phyloP scores from a whole-genome alignment of 2,888 invertebrate genomes.

The Brachyptera risi region DNA sequence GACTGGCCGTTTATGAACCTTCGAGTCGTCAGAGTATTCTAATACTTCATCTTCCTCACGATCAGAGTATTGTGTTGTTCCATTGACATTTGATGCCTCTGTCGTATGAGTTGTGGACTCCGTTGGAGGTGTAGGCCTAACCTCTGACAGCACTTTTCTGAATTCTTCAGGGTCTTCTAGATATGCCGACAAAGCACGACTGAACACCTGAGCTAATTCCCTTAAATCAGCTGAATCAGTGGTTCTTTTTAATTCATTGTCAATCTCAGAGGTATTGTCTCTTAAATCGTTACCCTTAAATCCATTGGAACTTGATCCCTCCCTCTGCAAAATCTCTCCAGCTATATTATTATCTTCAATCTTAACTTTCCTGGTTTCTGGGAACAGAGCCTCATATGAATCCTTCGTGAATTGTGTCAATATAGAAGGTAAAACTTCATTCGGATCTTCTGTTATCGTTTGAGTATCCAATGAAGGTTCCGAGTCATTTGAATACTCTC shows the following conservation, averaged over 20 bases:
- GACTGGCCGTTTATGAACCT: slow-evolving; percentile 37
- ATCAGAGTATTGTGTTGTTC: slow-evolving; percentile 52
- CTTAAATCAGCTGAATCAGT: slow-evolving; percentile 47
- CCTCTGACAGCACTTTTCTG: slow-evolving; percentile 68
- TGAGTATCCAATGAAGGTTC: slow-evolving; percentile 20
- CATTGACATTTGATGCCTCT: slow-evolving; percentile 41
- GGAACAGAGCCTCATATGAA: slow-evolving; percentile 53
- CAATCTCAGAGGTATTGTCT: not conserved
- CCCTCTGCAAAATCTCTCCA: slow-evolving; percentile 6
- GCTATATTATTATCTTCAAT: not conserved
- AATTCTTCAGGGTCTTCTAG: slow-evolving; percentile 79
- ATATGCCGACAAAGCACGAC: slow-evolving; percentile 76
- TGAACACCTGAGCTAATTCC: slow-evolving; percentile 79
- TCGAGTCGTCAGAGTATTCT: slow-evolving; percentile 68
- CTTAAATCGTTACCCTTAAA: slow-evolving; percentile 17
- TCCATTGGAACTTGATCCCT: slow-evolving; percentile 8
- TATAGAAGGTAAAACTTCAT: slow-evolving; percentile 51
- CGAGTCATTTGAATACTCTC: slow-evolving; percentile 30
- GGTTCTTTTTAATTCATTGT: not conserved
- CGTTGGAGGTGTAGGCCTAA: slow-evolving; percentile 65
- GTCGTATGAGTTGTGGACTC: slow-evolving; percentile 32
- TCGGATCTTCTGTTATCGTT: slow-evolving; percentile 37
- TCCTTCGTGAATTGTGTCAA: slow-evolving; percentile 65
- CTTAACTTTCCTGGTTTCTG: slow-evolving; percentile 22
- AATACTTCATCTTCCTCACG: slow-evolving; percentile 71